A percentile compares a stretch with the other conserved stretches of the same genome.
These are phyloP conservation scores for Sturnira hondurensis DNA, from an alignment of 2,113 vertebrate genomes.

Conservation along the genomic window DNA sequence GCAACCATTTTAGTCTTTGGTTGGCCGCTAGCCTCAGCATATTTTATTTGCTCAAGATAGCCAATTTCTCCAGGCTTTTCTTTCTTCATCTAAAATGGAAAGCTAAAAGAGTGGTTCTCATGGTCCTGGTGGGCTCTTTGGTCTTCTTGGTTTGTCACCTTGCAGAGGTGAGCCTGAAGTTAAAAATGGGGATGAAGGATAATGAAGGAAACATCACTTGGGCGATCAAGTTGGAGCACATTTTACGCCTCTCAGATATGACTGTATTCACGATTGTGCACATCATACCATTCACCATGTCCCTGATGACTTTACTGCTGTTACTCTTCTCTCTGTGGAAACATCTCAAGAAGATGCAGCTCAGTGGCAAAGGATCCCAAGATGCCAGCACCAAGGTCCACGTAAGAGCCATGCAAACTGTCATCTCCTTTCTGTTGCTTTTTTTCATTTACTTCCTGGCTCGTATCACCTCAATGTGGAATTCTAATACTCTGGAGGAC, in stretches of 20 bases:
- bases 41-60: too few relatives aligned
- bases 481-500: accelerated
- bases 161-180: accelerated
- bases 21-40: too few relatives aligned
- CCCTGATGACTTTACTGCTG: neutral
- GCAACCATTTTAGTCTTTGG: too few relatives aligned
- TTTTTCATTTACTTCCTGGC: neutral
- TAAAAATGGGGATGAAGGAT: accelerated
- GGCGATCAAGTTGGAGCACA: neutral
- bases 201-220: neutral
- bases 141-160: neutral
- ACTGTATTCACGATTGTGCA: neutral
- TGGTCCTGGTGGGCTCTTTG: neutral
- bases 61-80: too few relatives aligned
- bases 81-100: too few relatives aligned
- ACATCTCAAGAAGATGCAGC: slow-evolving; percentile 28
- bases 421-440: slow-evolving; percentile 44
- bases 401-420: neutral
- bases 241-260: accelerated
- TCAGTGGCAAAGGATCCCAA: neutral
- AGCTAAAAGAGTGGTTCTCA: too few relatives aligned
- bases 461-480: neutral
- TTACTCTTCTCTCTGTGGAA: slow-evolving; percentile 41
- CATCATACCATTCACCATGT: neutral
- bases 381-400: neutral